Evolutionary conservation across 2,888 invertebrate species (phyloP), one percentile per base, ranked within the genome.

Genomic region (Trissolcus japonicus): DNA sequence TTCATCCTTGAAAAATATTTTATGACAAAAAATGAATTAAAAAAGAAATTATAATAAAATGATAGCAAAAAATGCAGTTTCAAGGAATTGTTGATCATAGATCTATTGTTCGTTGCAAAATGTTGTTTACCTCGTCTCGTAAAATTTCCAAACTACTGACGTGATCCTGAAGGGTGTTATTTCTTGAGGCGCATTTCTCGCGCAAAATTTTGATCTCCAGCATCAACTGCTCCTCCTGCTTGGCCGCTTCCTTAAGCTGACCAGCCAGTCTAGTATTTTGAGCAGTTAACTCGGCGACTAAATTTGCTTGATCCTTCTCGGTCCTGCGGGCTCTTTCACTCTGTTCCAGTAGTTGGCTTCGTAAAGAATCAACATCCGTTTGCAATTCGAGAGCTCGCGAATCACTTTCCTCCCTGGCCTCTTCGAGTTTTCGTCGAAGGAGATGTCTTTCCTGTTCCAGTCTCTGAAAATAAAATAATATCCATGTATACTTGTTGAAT

Each of bases 401-500:
- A 83, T 98, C 98, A 88, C 95, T 95, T 89, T 98, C 98, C 35
- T 95, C 94, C 87, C 96, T 94, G 50, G 95, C 93, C 50, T 95
- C 94, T 83, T 96, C 95, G 86, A 98, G 90, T 84, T 95, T 95
- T 78, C 97, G 92, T 75, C 96, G 92, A 61, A 98, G 91, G 61
- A 95, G 92, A 90, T 98, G 96, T 83, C 97, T 94, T 90, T 98
- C 98, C 90, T 98, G 98, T 90, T 98, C 97, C 89, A 98, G 91
- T 86, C 94, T 94, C 98, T 98, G 92, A 0, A 41, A 41, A 41
- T 13, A n/a, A n/a, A n/a, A n/a, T n/a, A n/a, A n/a, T n/a, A n/a
- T n/a, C n/a, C n/a, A n/a, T n/a, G n/a, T n/a, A n/a, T n/a, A n/a
- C n/a, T n/a, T n/a, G n/a, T n/a, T n/a, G n/a, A n/a, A n/a, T n/a